phyloP scores from a whole-genome alignment of 53 echinoderm and acorn worm genomes.

The Zoroaster sp. region DNA sequence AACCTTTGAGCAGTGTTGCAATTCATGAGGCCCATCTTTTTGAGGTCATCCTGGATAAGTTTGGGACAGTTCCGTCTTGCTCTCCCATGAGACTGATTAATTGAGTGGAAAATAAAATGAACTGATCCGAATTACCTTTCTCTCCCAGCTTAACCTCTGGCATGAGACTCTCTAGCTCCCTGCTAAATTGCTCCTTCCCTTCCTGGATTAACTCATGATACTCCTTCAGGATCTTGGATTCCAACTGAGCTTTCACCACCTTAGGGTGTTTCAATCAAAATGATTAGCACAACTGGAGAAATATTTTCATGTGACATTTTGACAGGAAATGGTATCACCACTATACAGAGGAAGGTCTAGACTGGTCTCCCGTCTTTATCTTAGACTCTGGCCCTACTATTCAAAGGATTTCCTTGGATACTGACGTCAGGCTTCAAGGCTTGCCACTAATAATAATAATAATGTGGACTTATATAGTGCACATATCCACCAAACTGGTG shows the following conservation, averaged over 20 bases:
- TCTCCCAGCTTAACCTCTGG: constrained; percentile 90
- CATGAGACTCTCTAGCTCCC: constrained; percentile 91
- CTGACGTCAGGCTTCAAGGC: too few species aligned
- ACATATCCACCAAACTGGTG: too few species aligned
- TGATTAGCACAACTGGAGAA: too few species aligned
- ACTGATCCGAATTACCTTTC: constrained; percentile 63
- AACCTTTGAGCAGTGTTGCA: too few species aligned
- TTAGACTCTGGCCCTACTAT: too few species aligned
- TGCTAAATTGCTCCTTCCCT: constrained; percentile 81
- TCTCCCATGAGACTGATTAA: neutral
- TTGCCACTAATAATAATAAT: neutral
- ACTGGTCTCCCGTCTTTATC: too few species aligned
- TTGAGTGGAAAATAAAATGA: neutral
- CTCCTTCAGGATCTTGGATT: constrained; percentile 83
- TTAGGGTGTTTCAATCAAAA: constrained; percentile 42
- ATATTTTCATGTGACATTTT: neutral
- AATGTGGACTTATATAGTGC: too few species aligned
- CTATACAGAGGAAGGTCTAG: too few species aligned
- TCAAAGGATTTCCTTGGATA: too few species aligned
- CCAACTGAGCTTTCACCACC: constrained; percentile 73
- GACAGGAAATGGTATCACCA: neutral
- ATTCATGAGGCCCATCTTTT: too few species aligned
- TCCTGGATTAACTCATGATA: constrained; percentile 87
- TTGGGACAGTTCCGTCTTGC: too few species aligned
- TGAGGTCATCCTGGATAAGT: too few species aligned